Evolutionary conservation across 2,113 vertebrate species (phyloP).

Genomic region (Alethe castanea): DNA sequence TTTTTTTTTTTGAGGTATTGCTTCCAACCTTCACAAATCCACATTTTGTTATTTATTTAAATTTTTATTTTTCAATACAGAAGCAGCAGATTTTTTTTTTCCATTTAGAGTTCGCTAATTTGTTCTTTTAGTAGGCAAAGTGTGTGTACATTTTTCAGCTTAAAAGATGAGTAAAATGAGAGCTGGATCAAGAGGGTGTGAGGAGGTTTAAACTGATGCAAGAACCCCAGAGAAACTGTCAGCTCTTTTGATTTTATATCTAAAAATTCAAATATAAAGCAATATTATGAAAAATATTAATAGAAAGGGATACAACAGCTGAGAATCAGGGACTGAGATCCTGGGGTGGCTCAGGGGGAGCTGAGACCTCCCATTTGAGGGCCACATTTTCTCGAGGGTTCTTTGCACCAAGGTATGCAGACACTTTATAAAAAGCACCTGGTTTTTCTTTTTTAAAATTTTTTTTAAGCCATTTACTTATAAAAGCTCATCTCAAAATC

Average conservation of each 20-base stretch:
- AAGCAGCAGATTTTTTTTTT: neutral
- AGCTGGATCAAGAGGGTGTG: neutral
- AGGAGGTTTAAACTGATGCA: neutral
- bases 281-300: neutral
- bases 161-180: neutral
- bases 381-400: neutral
- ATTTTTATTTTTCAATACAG: neutral
- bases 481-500: neutral
- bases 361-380: neutral
- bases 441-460: rapidly evolving
- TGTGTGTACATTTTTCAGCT: neutral
- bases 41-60: neutral
- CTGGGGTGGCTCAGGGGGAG: neutral
- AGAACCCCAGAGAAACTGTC: neutral
- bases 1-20: neutral
- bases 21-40: neutral
- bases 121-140: neutral
- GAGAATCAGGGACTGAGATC: neutral
- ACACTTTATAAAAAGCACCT: neutral
- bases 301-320: neutral
- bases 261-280: neutral
- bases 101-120: neutral
- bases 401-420: neutral
- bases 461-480: neutral
- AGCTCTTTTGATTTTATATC: neutral